Evolutionary conservation across 2,888 invertebrate genomes (phyloP).

Genomic region (Cantharis lateralis): DNA sequence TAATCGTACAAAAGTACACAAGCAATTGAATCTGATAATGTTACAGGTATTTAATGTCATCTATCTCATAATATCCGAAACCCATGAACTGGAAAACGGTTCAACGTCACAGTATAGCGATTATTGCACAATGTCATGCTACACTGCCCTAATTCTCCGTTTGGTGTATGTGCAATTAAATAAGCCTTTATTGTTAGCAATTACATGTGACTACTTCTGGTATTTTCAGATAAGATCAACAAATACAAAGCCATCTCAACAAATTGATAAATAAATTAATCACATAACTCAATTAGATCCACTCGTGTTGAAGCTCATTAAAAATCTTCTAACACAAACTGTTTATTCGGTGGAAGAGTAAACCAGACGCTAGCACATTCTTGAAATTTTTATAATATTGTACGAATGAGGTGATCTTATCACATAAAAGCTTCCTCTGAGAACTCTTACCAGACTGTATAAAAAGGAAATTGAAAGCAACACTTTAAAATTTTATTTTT

Average conservation of each 20-base stretch:
- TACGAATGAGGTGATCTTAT: not conserved
- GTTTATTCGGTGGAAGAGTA: not conserved
- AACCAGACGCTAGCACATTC: not conserved
- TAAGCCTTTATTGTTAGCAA: not conserved
- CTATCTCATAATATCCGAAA: slow-evolving; percentile 8
- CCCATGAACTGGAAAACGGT: slow-evolving; percentile 17
- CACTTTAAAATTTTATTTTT: not conserved
- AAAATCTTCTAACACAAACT: not conserved
- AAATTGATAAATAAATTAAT: not conserved
- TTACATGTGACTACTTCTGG: not conserved
- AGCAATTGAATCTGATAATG: slow-evolving; percentile 12
- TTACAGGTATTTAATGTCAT: slow-evolving; percentile 19
- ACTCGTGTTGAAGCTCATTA: not conserved
- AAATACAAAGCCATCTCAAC: not conserved
- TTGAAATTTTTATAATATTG: not conserved
- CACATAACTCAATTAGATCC: not conserved
- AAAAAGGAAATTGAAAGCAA: not conserved
- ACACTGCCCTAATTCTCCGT: not conserved
- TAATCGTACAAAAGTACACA: slow-evolving; percentile 21
- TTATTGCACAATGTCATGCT: slow-evolving; percentile 3
- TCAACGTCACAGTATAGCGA: slow-evolving; percentile 1
- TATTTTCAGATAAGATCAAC: not conserved
- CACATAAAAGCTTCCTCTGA: not conserved
- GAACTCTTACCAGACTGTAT: not conserved
- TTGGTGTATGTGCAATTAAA: not conserved